Evolutionary conservation across 2,888 invertebrate species (phyloP), one percentile per base, ranked within the genome.

Genomic region (Cylloceria caligata): DNA sequence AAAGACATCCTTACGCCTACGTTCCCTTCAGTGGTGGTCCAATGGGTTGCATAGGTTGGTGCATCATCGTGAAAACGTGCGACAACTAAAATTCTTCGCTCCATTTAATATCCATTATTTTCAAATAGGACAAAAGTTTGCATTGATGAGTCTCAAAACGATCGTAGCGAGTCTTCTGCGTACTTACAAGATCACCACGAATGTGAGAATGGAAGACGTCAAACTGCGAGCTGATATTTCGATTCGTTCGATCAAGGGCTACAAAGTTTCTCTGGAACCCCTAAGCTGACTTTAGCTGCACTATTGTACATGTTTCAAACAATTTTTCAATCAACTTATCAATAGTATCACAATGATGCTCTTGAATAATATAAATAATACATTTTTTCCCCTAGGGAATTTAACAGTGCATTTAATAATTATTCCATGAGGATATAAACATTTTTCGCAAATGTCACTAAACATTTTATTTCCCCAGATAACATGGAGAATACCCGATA

Each of bases 11-110:
- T 3, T 86, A 80, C 45, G 47, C 80, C 1, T 87, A 80, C 30
- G 9, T 86, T 60, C 86, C 86, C 7, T 87, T 87, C 74, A 86
- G 85, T 60, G 81, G 81, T 64, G 87, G 87, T 16, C 64, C 75
- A 1, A 84, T 84, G 77, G 79, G 83, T 19, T 87, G 86, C 27
- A 83, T 86, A 36, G 86, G 84, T 85, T 49, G 34, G 52, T 52
- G 7, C 21, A 3, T 21, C 19, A 2, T 16, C 47, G 9, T 16
- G 1, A 9, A 49, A 49, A 49, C n/a, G 16, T 19, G 19, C 47
- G 6, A 19, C 16, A 3, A 16, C 16, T 19, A 16, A 21, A 5
- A 21, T 27, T 55, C 5, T 27, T 13, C 45, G 65, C 5, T 7
- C 19, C 24, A 24, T 21, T 75, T n/a, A 49, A 27, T 74, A 49